Base-by-base conservation (phyloP, 2,797 vertebrate species). In the Phyllotis vaccarum region DNA sequence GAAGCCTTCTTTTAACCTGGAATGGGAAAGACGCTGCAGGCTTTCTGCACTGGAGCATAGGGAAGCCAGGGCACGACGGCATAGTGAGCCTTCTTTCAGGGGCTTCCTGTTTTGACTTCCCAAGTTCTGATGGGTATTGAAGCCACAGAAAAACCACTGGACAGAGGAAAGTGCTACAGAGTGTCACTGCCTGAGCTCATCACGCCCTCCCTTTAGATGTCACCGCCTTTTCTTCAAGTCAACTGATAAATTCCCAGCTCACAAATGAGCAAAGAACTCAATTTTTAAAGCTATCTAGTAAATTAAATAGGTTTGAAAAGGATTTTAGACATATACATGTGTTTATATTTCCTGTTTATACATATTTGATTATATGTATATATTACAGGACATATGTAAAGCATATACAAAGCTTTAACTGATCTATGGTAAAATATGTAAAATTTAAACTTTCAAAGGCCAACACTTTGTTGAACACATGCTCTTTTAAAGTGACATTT, bases 391-490 rank as follows among this genome's bases (percentile, higher is more conserved):
- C 3, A 40, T 64, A 76, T 58, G 21, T 14, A 68, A 54, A 49
- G 16, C 75, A 79, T n/a, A 70, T 46, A 34, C 49, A 75, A 92
- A 66, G 79, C 21, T 90, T 82, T 79, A 74, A 17, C 29, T 89
- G 66, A 83, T 66, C 8, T 21, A 56, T 37, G 79, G 21, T 3
- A 93, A 95, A 86, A 46, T 54, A 76, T 72, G 82, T 94, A 37
- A 12, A 90, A 94, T 91, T 95, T 54, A 89, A 95, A 89, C 12
- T 85, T 90, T 46, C 16, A 86, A 95, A 96, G 37, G 2, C 46
- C 86, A 34, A 80, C 2, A 75, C 66, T 87, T 95, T 94, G 56
- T 34, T 19, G 31, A 94, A 54, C 21, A 24, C 27, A 68, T 70
- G 66, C 5, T 74, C 31, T 40, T 88, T 75, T 40, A 31, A 92